Evolutionary conservation across 2,113 vertebrate species (phyloP).

Genomic region (Piaya cayana): DNA sequence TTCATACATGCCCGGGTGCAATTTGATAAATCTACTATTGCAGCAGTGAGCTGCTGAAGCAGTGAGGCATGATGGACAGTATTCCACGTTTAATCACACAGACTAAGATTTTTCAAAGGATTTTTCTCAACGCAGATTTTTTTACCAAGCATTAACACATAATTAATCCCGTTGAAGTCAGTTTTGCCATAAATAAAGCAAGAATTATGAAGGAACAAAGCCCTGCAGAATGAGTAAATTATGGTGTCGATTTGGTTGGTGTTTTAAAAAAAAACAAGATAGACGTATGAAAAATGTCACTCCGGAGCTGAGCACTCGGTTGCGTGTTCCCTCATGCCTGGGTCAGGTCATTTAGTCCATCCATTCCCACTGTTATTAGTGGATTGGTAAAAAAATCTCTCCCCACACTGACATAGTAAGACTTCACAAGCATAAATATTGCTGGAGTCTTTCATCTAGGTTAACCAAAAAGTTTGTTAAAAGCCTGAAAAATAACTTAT

Average conservation of each 20-base stretch:
- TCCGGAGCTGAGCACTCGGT: accelerated
- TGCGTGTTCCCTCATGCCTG: not conserved
- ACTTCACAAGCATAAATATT: not conserved
- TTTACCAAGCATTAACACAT: not conserved
- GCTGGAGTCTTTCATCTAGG: not conserved
- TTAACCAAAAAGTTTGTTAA: not conserved
- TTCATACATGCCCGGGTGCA: not conserved
- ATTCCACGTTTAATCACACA: not conserved
- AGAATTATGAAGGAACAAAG: not conserved
- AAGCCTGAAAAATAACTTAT: not conserved
- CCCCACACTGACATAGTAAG: not conserved
- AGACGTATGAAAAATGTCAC: not conserved
- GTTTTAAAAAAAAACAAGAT: not conserved
- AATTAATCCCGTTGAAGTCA: not conserved
- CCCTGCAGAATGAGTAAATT: not conserved
- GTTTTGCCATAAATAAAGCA: not conserved
- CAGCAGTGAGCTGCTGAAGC: not conserved
- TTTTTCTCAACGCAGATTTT: not conserved
- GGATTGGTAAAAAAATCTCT: not conserved
- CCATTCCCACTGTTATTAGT: not conserved
- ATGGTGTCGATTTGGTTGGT: not conserved
- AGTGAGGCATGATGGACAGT: not conserved
- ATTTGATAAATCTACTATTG: not conserved
- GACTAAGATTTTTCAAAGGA: not conserved
- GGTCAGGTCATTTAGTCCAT: not conserved